Evolutionary conservation across 2,888 invertebrate species (phyloP), one percentile per base, ranked within the genome.

Genomic region (Elysia crispata): DNA sequence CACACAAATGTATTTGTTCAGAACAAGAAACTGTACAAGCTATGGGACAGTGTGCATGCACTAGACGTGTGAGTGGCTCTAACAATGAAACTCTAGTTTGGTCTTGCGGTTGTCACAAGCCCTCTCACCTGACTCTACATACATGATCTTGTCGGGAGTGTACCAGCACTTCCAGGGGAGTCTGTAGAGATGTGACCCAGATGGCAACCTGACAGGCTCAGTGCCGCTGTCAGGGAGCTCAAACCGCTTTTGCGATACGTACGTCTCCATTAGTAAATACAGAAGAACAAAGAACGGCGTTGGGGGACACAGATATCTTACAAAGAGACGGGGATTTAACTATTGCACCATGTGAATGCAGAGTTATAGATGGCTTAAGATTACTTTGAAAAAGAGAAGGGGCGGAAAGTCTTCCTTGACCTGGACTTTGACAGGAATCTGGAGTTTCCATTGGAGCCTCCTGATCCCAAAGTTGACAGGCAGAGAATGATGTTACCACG

Each of bases 1-100:
- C 82, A 15, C 82, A 84, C 64, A 72, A 77, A 57, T 84, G 83
- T 62, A 49, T 69, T 15, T 83, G 84, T 60, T 80, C 82, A 5
- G 33, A 54, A 1, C 28, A 31, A 13, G 76, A 80, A 20, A 13
- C 76, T 15, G 76, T 75, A 3, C 41, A 41, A 11, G 3, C 41
- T 41, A 41, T 11, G 3, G 64, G 70, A 8, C 28, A 60, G 30
- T 84, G 84, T 60, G 76, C 50, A 54, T 82, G 82, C 28, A 76
- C 77, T 11, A 50, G 33, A 0, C 76, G 78, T 30, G n/a, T 82
- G 33, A 49, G 70, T 18, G 82, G 78, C 20, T 30, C 8, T 30
- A 67, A 41, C 25, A 31, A 76, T 33, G 33, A 64, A 1, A 57
- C 81, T 41, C 57, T 81, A n/a, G 73, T 60, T 20, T 69, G 66